Conservation (phyloP, 2,888 invertebrate genomes). For the Eilema griseolum region DNA sequence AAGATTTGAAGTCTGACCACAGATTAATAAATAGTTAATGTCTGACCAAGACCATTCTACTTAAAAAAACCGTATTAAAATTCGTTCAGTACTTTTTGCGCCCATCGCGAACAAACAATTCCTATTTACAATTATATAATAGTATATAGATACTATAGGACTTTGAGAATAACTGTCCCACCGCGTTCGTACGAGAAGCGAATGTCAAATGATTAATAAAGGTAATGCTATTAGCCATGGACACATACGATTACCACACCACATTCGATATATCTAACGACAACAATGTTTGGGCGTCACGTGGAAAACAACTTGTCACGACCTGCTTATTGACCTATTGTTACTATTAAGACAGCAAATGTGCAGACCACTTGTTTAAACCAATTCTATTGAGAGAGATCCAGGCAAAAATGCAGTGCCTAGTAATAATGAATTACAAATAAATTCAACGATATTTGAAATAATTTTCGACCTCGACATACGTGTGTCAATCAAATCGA, state of each 20-base stretch:
- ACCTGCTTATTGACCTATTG: not conserved
- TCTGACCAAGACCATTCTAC: too few species aligned
- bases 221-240: constrained; percentile 77
- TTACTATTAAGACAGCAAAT: not conserved
- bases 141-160: constrained; percentile 13
- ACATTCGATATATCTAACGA: constrained; percentile 30
- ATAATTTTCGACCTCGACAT: too few species aligned
- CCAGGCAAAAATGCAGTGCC: not conserved
- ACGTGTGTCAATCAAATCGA: too few species aligned
- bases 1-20: too few species aligned
- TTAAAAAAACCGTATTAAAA: too few species aligned
- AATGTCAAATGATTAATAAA: constrained; percentile 84
- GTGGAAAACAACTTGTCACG: constrained; percentile 18
- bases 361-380: not conserved
- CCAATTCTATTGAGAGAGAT: not conserved
- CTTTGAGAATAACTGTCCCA: constrained; percentile 59
- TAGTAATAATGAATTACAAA: too few species aligned
- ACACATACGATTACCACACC: constrained; percentile 66
- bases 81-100: too few species aligned
- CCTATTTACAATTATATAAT: too few species aligned
- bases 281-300: constrained; percentile 28
- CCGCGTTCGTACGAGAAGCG: constrained; percentile 69
- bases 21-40: too few species aligned
- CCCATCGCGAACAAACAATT: too few species aligned
- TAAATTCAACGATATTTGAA: too few species aligned